Evolutionary conservation across 2,888 invertebrate genomes (phyloP).

Genomic region (Drosophila tanythrix): DNA sequence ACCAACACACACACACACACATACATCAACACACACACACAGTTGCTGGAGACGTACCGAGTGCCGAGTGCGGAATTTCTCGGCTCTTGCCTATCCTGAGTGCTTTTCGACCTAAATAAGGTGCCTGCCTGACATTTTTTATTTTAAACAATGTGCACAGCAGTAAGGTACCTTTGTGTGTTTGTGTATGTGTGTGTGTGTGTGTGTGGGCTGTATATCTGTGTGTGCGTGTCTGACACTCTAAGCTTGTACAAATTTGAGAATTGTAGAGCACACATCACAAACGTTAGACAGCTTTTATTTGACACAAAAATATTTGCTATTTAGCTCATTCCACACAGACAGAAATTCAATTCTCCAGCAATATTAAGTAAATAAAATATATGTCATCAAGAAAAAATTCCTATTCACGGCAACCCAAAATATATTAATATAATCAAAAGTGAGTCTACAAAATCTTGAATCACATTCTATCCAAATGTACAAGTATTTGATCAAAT

Average conservation of each 20-base stretch:
- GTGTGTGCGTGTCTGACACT: background rate
- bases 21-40: background rate
- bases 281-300: slow-evolving; percentile 26
- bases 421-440: background rate
- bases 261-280: slow-evolving; percentile 40
- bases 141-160: slow-evolving; percentile 58
- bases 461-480: background rate
- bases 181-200: slow-evolving; percentile 15
- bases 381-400: background rate
- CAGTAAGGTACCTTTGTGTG: slow-evolving; percentile 1
- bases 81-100: slow-evolving; percentile 61
- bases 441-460: background rate
- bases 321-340: slow-evolving; percentile 6
- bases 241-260: slow-evolving; percentile 38
- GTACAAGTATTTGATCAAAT: background rate
- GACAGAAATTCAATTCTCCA: background rate
- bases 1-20: slow-evolving; percentile 10
- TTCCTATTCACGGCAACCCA: background rate
- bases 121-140: slow-evolving; percentile 41
- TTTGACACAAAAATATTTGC: slow-evolving; percentile 41
- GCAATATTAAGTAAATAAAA: background rate
- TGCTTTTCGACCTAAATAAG: slow-evolving; percentile 74
- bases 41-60: slow-evolving; percentile 5
- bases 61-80: slow-evolving; percentile 36
- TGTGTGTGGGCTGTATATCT: background rate